These are phyloP conservation scores for Origma solitaria DNA, from an alignment of 2,113 vertebrate species.

Conservation along the genomic window DNA sequence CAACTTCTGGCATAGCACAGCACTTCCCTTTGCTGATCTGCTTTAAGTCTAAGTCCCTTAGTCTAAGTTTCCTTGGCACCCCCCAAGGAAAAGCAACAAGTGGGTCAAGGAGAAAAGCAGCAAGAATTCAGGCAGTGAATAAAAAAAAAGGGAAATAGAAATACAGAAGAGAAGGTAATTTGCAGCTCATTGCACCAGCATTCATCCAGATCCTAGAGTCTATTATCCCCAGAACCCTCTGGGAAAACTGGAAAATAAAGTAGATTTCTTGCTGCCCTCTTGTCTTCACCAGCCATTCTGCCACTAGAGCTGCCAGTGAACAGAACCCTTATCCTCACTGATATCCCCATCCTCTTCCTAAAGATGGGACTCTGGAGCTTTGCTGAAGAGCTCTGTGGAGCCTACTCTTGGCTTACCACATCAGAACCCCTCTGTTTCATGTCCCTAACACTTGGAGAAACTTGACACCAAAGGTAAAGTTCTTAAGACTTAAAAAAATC, in stretches of 20 bases:
- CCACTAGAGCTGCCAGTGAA: not conserved
- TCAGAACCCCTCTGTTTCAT: not conserved
- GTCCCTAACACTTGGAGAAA: not conserved
- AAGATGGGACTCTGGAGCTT: not conserved
- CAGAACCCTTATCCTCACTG: not conserved
- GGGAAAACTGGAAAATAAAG: not conserved
- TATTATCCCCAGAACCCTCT: not conserved
- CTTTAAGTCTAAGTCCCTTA: not conserved
- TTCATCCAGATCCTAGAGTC: not conserved
- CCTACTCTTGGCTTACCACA: not conserved
- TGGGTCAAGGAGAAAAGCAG: constrained; percentile 12
- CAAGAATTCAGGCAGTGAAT: constrained; percentile 26
- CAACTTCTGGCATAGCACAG: not conserved
- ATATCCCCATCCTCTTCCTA: not conserved
- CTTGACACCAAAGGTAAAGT: not conserved
- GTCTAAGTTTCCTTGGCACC: not conserved
- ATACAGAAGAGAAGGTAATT: not conserved
- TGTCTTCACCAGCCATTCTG: not conserved
- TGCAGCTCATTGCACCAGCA: not conserved
- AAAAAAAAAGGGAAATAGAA: constrained; percentile 31
- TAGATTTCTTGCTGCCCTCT: not conserved
- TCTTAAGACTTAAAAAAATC: not conserved
- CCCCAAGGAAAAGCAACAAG: constrained; percentile 7
- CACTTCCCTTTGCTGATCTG: not conserved
- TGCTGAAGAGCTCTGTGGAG: not conserved